A percentile compares a stretch with the other conserved stretches of the same genome.
Conservation (phyloP, 2,797 vertebrate species). For the Falco columbarius region DNA sequence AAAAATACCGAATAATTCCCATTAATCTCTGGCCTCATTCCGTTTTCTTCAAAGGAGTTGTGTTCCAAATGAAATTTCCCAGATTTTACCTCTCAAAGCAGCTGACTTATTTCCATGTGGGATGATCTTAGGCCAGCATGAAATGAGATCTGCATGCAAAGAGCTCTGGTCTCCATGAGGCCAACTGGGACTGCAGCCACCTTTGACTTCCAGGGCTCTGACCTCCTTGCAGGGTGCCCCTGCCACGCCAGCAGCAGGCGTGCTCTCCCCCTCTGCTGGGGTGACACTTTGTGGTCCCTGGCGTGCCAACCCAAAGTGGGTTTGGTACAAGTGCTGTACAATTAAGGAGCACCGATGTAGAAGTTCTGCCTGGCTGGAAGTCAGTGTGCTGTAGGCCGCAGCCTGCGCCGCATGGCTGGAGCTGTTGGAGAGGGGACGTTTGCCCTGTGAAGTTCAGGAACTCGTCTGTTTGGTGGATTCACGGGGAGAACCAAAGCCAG, state of each 20-base stretch:
- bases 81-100: neutral
- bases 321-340: neutral
- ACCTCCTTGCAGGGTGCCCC: neutral
- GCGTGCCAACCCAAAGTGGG: rapidly evolving
- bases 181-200: neutral
- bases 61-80: neutral
- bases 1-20: neutral
- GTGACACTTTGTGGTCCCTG: neutral
- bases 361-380: neutral
- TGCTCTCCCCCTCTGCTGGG: neutral
- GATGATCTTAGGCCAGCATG: neutral
- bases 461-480: neutral
- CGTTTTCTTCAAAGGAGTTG: neutral
- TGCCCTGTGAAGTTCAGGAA: neutral
- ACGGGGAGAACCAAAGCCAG: neutral
- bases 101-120: neutral
- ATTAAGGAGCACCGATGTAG: neutral
- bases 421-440: neutral
- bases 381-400: neutral
- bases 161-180: neutral
- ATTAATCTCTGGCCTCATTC: neutral
- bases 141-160: neutral
- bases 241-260: neutral
- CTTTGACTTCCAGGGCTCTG: neutral
- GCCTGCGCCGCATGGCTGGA: neutral